Evolutionary conservation across 2,888 invertebrate genomes (phyloP), one percentile per base, ranked within the genome.

Genomic region (Drosophila aldrichi): DNA sequence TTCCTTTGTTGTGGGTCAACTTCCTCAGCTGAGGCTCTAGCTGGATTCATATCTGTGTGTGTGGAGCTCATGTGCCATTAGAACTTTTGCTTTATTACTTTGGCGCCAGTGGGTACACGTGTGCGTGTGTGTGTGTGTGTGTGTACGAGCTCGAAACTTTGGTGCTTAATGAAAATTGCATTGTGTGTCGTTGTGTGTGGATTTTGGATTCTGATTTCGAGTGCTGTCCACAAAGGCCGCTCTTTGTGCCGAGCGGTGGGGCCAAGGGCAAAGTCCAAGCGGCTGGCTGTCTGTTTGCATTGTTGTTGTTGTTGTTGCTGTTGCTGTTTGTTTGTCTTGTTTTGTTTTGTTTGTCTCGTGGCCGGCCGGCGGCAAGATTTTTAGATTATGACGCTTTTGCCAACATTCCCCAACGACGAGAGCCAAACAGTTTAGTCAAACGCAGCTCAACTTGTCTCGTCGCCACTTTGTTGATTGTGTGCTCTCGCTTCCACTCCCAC

Each of bases 111-210:
- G 41, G 73, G 83, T 68, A 63, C 73, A 65, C 41, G 34, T 58
- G 36, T 49, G 34, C 10, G 29, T 16, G 22, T 54, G 52, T 34
- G 10, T 25, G 25, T 38, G 48, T 51, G 29, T 34, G 46, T 54
- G 49, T 55, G 67, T 56, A n/a, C n/a, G n/a, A n/a, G 61, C 82
- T 40, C 14, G 44, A 82, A 88, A 82, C 84, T 82, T 82, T 79
- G 70, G 63, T 77, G 85, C 89, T 72, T 80, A 87, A 84, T 89
- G 84, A 83, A 83, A 89, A 85, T 87, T 85, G 89, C 88, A 89
- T 81, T 85, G 81, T 82, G 81, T 82, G 66, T 57, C 57, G 48
- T 41, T 63, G 54, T 59, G 54, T 59, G 55, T 59, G 48, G 54
- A 46, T 43, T 59, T 68, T 41, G 54, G 55, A 56, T 51, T 65